Base-by-base conservation (phyloP, 2,888 invertebrate species). In the Archips xylosteana region DNA sequence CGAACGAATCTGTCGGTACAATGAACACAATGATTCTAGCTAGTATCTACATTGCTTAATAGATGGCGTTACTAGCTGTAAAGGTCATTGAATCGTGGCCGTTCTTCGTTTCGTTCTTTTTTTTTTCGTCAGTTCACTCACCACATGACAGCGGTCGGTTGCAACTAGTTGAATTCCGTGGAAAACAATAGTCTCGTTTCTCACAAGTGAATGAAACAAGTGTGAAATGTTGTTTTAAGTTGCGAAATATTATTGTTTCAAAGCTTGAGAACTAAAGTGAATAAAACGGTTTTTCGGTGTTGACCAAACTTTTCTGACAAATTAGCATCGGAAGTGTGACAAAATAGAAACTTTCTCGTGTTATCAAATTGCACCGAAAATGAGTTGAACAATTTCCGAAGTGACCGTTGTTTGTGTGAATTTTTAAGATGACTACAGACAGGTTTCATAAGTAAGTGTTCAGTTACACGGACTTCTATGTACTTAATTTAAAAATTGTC, bases 401-500 rank as follows among this genome's bases (percentile, higher is more conserved):
- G 66, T 60, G 32, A 71, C 71, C 77, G 79, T 81, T 79, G 77
- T 75, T 70, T 70, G 42, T 39, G 63, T 76, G 67, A 34, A 69
- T 34, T 45, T 71, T 13, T 60, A 77, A 89, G 86, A 96, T 96
- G 95, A 94, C 95, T 80, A 95, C 95, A 63, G 95, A 95, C 87
- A 92, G 96, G 87, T 96, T 95, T 87, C 96, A 96, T 87, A 95
- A 95, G 96, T 96, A 89, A 94, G 95, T 95, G 79, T 74, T 72
- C 51, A 67, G 42, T 36, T n/a, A 60, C 9, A 51, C 34, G 39
- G 39, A 65, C 60, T 74, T 51, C 8, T n/a, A n/a, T 10, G 61
- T 54, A 13, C 12, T 0, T 68, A 42, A 61, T 73, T 57, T 73
- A 59, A 49, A 45, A 68, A 59, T 74, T 32, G 32, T 32, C 23